Conservation (phyloP, 2,113 vertebrate species). For the Saimiri boliviensis region DNA sequence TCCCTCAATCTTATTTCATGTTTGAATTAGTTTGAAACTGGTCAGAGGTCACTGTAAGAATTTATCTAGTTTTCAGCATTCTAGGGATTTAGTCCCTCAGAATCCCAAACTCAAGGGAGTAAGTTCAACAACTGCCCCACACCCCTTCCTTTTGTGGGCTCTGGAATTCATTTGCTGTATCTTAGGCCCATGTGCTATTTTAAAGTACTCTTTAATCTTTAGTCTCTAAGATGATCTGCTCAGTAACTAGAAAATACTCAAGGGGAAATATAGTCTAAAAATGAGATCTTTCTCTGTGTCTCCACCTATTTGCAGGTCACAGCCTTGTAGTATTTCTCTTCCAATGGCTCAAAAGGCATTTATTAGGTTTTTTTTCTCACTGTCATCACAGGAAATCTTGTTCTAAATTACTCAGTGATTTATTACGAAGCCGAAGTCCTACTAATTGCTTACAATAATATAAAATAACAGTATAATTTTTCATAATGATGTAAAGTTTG, state of each 20-base stretch:
- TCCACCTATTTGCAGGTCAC: neutral
- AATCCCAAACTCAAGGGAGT: neutral
- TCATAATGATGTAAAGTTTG: neutral
- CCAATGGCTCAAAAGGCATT: neutral
- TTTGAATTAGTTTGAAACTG: neutral
- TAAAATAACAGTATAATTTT: neutral
- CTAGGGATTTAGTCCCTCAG: neutral
- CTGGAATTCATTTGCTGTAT: neutral
- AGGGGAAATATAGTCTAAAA: neutral
- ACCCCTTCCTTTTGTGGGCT: neutral
- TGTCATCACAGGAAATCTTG: neutral
- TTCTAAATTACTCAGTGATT: neutral
- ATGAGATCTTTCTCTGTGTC: neutral
- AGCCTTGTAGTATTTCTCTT: neutral
- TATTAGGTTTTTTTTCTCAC: neutral
- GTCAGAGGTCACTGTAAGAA: neutral
- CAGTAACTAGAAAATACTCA: neutral
- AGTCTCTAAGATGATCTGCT: neutral
- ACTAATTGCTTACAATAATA: neutral
- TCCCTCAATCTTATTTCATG: neutral
- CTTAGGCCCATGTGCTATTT: neutral
- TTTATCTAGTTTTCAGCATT: neutral
- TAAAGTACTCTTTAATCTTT: neutral
- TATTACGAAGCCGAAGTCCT: neutral
- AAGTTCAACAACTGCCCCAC: neutral